Base-by-base conservation (phyloP, 2,888 invertebrate genomes). In the Hemaris fuciformis region DNA sequence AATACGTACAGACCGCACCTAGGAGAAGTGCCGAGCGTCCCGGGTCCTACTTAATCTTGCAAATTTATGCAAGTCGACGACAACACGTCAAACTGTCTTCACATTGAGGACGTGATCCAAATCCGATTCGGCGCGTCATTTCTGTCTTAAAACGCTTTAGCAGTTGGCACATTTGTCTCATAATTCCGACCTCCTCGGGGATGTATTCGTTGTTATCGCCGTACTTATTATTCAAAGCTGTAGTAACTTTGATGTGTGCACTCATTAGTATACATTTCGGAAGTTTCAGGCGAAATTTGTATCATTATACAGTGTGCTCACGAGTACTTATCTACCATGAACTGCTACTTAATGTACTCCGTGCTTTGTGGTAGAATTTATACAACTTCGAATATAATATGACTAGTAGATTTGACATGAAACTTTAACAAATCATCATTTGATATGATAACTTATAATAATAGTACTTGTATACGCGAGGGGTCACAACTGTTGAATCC, bases 31-130 rank as follows among this genome's bases (percentile, higher is more conserved):
- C 66, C 71, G 62, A 59, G 60, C 25, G 56, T 75, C 74, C 68
- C 74, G 76, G 81, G 76, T 72, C 71, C 84, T 80, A 81, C 79
- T 91, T 91, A 89, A 87, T 88, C 87, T 89, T 90, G 91, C 88
- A 91, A 91, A 91, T 91, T 88, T 91, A 91, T 91, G 91, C 91
- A 88, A 91, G 86, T 84, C 85, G 85, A 80, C 83, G 85, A 83
- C 88, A 85, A 84, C 88, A 87, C 86, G 88, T 89, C 90, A 89
- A 87, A 87, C 89, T 88, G 88, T 85, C 88, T 89, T 85, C 83
- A 77, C 81, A 79, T 73, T 64, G 81, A 84, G 81, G 79, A 89
- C 88, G 89, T 89, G 89, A 91, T 91, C 88, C 85, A 89, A 90
- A 91, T 91, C 86, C 88, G 83, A 89, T 90, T 89, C 83, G 68